Conservation (phyloP, 2,797 vertebrate species). For the Syngnathus acus region DNA sequence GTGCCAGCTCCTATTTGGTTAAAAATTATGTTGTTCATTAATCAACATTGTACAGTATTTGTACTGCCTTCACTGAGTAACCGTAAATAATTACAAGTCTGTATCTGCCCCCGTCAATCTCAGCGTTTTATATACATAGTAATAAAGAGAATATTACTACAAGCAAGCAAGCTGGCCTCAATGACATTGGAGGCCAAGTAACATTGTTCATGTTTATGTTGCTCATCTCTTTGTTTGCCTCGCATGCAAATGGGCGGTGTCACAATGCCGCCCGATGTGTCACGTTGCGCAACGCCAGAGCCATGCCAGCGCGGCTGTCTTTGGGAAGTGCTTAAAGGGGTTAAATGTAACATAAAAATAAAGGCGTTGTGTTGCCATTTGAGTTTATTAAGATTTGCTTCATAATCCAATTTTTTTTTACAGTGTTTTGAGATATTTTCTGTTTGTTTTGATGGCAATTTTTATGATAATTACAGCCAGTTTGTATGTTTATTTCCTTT, state of each 20-base stretch:
- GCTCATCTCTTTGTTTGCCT: background rate
- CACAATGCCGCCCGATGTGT: background rate
- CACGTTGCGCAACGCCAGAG: background rate
- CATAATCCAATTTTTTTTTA: background rate
- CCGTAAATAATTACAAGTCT: background rate
- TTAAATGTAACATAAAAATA: background rate
- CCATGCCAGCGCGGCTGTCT: background rate
- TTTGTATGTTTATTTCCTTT: no score
- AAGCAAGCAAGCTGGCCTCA: background rate
- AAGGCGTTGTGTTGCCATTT: background rate
- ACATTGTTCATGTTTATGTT: constrained; percentile 1
- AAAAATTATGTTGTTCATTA: no score
- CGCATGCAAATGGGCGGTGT: background rate
- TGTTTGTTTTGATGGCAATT: no score
- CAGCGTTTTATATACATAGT: background rate
- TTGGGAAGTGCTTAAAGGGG: background rate
- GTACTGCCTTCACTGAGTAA: background rate
- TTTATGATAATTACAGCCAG: no score
- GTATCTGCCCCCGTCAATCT: background rate
- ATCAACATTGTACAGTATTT: no score
- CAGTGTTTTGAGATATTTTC: no score
- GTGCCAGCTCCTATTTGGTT: background rate
- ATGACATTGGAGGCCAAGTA: background rate
- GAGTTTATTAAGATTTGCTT: background rate
- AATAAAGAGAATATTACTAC: background rate